Percentiles rank a stretch among this genome's conserved stretches.
Conservation (phyloP, 2,797 vertebrate genomes). For the Gephyroberyx darwinii region DNA sequence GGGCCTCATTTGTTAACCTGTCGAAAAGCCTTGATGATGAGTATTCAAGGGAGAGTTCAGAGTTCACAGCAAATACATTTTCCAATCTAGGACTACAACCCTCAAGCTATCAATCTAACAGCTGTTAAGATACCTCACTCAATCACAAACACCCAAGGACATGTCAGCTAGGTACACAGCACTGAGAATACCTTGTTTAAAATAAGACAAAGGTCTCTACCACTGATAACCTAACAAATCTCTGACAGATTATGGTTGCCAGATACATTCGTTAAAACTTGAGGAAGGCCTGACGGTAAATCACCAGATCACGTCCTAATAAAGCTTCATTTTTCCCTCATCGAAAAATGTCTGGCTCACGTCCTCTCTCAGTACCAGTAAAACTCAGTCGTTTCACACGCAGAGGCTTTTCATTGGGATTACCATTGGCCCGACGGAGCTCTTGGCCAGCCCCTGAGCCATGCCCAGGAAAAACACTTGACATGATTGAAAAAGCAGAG, state of each 20-base stretch:
- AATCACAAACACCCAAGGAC: conserved; percentile 18
- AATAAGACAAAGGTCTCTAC: background rate
- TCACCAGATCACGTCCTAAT: conserved; percentile 38
- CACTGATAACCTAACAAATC: background rate
- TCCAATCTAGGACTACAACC: conserved; percentile 28
- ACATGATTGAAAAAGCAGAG: conserved; percentile 80
- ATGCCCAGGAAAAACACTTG: conserved; percentile 79
- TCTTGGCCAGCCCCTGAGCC: conserved; percentile 50
- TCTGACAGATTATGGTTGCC: background rate
- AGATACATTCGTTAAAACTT: conserved; percentile 30
- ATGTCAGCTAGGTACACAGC: conserved; percentile 11
- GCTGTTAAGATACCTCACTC: background rate
- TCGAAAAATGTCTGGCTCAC: conserved; percentile 55
- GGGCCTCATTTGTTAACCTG: conserved; percentile 51
- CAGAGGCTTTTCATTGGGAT: conserved; percentile 70
- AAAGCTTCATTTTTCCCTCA: conserved; percentile 28
- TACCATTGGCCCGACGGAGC: conserved; percentile 52
- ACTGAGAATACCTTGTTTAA: conserved; percentile 18
- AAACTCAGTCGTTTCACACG: conserved; percentile 70
- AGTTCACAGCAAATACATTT: conserved; percentile 41
- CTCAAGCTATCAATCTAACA: conserved; percentile 36
- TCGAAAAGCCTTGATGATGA: conserved; percentile 34
- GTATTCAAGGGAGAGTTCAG: conserved; percentile 45
- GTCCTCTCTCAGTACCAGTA: conserved; percentile 57
- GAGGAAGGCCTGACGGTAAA: conserved; percentile 35